Percentiles rank a stretch among this genome's conserved stretches.
These are phyloP conservation scores for Haliclona indistincta DNA, from an alignment of 37 sponge, comb jelly and placozoan species.

Conservation along the genomic window DNA sequence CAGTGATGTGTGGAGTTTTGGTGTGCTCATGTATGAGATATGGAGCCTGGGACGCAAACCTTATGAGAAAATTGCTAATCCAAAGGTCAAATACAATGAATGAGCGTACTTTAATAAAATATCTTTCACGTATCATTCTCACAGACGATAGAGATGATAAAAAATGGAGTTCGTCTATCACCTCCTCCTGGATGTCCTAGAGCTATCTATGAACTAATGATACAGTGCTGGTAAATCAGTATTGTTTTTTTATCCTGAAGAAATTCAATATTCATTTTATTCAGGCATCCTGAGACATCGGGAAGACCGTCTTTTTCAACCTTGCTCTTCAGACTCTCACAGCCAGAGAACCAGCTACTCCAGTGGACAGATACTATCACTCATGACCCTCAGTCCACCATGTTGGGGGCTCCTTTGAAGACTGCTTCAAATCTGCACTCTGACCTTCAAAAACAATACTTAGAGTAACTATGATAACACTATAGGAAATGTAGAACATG, in stretches of 20 bases:
- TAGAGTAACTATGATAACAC: background rate
- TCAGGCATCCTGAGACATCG: slow-evolving; percentile 20
- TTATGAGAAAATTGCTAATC: background rate
- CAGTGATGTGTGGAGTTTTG: slow-evolving; percentile 16
- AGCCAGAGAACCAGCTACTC: slow-evolving; percentile 1
- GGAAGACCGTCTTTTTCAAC: slow-evolving; percentile 21
- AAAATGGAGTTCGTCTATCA: slow-evolving; percentile 28
- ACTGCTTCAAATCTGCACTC: slow-evolving; percentile 38
- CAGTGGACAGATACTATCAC: no score
- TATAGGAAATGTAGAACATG: no score
- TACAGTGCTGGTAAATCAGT: slow-evolving; percentile 43
- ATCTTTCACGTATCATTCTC: no score
- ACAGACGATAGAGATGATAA: slow-evolving; percentile 4
- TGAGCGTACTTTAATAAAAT: background rate
- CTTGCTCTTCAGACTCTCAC: slow-evolving; percentile 2
- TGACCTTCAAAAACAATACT: slow-evolving; percentile 50
- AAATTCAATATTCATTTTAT: no score
- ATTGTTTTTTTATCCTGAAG: background rate
- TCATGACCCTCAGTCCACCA: background rate
- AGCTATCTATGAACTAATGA: slow-evolving; percentile 56
- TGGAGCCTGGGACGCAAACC: slow-evolving; percentile 12
- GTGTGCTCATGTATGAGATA: slow-evolving; percentile 5
- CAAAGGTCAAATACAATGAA: background rate
- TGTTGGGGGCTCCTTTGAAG: slow-evolving; percentile 52
- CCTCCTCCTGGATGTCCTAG: slow-evolving; percentile 71